phyloP scores from a whole-genome alignment of 2,113 vertebrate genomes.

The Gasterosteus aculeatus region DNA sequence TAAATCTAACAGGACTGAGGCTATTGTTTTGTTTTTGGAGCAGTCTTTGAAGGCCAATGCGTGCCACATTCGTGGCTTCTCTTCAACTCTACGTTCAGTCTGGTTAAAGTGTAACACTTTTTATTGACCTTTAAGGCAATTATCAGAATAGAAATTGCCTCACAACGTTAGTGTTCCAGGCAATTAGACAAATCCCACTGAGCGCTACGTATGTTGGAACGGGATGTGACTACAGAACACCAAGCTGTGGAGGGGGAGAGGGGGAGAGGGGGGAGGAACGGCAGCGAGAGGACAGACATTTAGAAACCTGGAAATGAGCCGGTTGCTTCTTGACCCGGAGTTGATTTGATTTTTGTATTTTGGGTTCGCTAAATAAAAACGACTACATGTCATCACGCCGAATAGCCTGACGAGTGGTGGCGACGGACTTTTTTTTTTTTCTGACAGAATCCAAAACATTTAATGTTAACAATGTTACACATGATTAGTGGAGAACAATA shows the following conservation, averaged over 20 bases:
- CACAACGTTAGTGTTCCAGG: constrained; percentile 51
- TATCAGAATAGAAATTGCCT: constrained; percentile 59
- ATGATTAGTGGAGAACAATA: not conserved
- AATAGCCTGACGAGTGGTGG: not conserved
- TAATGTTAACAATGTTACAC: not conserved
- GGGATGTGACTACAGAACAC: constrained; percentile 18
- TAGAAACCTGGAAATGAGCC: not conserved
- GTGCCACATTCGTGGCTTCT: not conserved
- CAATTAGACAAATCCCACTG: constrained; percentile 56
- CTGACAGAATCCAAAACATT: not conserved
- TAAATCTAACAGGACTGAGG: constrained; percentile 16
- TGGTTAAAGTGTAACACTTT: too few species aligned
- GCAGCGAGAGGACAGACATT: not conserved
- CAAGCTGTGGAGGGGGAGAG: constrained; percentile 29
- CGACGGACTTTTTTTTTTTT: not conserved
- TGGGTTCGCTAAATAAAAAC: not conserved
- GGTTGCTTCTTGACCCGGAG: too few species aligned
- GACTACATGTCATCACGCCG: not conserved
- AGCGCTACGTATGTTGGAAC: constrained; percentile 35
- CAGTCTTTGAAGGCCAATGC: constrained; percentile 12
- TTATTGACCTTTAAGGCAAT: constrained; percentile 48
- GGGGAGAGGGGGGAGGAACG: constrained; percentile 34
- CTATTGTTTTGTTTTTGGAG: not conserved
- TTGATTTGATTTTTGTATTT: not conserved
- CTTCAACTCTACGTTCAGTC: too few species aligned